Base-by-base conservation (phyloP, 2,888 invertebrate genomes). In the Belgica antarctica region DNA sequence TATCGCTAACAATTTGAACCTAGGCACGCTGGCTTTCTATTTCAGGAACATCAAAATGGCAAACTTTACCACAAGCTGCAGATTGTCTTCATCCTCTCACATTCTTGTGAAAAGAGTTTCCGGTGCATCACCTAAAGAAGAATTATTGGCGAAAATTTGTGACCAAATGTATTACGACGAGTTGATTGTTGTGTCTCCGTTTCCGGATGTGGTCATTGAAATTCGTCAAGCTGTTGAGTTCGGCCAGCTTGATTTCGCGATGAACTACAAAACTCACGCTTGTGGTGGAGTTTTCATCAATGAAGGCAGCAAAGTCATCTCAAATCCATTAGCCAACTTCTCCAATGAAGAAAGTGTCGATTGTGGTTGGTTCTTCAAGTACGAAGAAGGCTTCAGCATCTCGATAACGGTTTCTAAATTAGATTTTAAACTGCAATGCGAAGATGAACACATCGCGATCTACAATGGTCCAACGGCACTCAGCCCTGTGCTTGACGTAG, bases 321-420 rank as follows among this genome's bases (percentile, higher is more conserved):
- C 77, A 77, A 70, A 81, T 77, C 71, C 80, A 72, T 72, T 76
- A 77, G 74, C 79, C 41, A 52, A 86, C 71, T 83, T 83, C 0
- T 75, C 75, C 57, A 81, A 81, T 74, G 73, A 79, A 62, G 75
- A 77, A 1, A 79, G 80, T 0, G 75, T 88, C 12, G 86, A 89
- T 74, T 96, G 96, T 77, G 83, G 84, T 0, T 94, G 94, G 93
- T 75, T 82, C 22, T 75, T 90, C 0, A 77, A 79, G 10, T 79
- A 79, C 46, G 77, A 81, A 0, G 74, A 76, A 22, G 80, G 78
- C 17, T 31, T 62, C 31, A 71, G 70, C 0, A 77, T 80, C 46
- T 76, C 81, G 74, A 73, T 88, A 12, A 80, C 78, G 31, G 80
- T 87, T 73, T 76, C 82, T 0, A 81, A 78, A 66, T 78, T 89